A percentile compares a stretch with the other conserved stretches of the same genome.
Conservation (phyloP, 2,113 vertebrate species). For the Sceloporus tristichus region DNA sequence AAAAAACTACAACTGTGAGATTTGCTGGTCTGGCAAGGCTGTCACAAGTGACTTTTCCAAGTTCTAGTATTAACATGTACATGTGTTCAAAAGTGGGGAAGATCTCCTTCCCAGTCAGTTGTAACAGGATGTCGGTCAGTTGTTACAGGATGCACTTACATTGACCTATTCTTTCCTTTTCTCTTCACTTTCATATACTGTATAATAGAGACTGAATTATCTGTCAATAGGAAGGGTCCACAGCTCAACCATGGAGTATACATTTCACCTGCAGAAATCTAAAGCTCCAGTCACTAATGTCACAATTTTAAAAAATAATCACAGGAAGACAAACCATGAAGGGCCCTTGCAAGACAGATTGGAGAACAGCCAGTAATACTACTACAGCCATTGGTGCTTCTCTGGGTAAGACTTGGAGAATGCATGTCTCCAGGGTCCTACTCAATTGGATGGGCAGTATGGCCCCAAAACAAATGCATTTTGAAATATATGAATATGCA, state of each 20-base stretch:
- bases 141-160: not conserved
- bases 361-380: not conserved
- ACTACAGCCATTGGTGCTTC: not conserved
- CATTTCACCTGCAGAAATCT: not conserved
- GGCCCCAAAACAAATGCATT: too few species aligned
- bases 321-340: not conserved
- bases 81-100: not conserved
- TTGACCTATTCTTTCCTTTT: not conserved
- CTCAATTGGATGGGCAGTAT: too few species aligned
- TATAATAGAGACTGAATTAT: not conserved
- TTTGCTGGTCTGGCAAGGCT: too few species aligned
- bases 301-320: not conserved
- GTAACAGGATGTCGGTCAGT: too few species aligned
- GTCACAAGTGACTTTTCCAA: too few species aligned
- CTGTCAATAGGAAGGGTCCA: not conserved
- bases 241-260: not conserved
- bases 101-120: not conserved
- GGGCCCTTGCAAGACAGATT: too few species aligned
- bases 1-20: too few species aligned
- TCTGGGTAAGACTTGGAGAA: too few species aligned
- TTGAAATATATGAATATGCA: too few species aligned
- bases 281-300: rapidly evolving
- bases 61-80: not conserved
- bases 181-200: not conserved
- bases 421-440: too few species aligned